Conservation (phyloP, 2,888 invertebrate species). For the Cataglyphis livida region DNA sequence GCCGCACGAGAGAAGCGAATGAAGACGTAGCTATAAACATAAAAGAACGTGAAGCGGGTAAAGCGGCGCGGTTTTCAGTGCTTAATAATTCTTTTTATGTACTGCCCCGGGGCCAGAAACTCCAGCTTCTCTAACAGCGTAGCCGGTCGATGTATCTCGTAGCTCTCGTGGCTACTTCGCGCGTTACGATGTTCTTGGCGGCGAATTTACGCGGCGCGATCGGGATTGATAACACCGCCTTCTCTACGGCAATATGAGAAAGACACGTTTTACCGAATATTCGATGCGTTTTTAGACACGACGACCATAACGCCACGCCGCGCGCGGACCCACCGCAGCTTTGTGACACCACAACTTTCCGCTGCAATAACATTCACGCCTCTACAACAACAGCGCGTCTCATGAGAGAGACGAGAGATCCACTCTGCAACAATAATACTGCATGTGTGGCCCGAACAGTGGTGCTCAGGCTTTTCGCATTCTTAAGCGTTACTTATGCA, state of each 20-base stretch:
- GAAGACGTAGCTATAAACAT: slow-evolving; percentile 60
- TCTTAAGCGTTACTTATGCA: neutral
- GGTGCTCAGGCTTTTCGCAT: slow-evolving; percentile 71
- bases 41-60: slow-evolving; percentile 58
- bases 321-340: slow-evolving; percentile 78
- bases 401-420: slow-evolving; percentile 76
- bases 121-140: slow-evolving; percentile 54
- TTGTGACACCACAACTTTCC: slow-evolving; percentile 80
- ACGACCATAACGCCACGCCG: slow-evolving; percentile 44
- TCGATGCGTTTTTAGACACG: slow-evolving; percentile 60
- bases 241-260: slow-evolving; percentile 36
- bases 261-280: slow-evolving; percentile 50
- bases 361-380: slow-evolving; percentile 81
- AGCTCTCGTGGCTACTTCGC: slow-evolving; percentile 43
- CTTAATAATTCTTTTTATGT: slow-evolving; percentile 51
- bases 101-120: slow-evolving; percentile 58
- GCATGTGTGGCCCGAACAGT: slow-evolving; percentile 80
- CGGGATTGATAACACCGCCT: slow-evolving; percentile 13
- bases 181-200: slow-evolving; percentile 28
- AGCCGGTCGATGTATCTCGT: slow-evolving; percentile 12
- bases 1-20: slow-evolving; percentile 48
- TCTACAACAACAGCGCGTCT: slow-evolving; percentile 77
- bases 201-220: slow-evolving; percentile 51
- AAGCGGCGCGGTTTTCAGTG: slow-evolving; percentile 58
- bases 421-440: slow-evolving; percentile 83